These are phyloP conservation scores for Cephus rjabovi DNA, from an alignment of 2,888 invertebrate genomes.

Conservation along the genomic window DNA sequence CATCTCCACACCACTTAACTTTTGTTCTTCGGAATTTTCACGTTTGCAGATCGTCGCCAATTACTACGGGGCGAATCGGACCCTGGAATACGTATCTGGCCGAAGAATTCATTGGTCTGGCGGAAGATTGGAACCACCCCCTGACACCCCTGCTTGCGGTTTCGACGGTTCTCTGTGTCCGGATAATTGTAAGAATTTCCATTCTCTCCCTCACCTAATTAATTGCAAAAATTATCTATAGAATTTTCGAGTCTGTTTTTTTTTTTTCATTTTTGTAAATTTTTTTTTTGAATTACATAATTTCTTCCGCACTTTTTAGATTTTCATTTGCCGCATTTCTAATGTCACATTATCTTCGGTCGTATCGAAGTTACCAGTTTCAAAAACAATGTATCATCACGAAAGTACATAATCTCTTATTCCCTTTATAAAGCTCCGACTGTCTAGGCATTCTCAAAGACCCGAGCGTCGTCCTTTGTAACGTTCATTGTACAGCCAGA, in stretches of 20 bases:
- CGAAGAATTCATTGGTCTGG: conserved; percentile 91
- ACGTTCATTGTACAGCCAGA: no score
- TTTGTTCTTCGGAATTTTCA: neutral
- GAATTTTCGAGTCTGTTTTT: neutral
- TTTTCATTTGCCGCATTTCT: no score
- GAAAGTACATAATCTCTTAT: no score
- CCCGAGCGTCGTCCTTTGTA: no score
- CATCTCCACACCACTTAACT: no score
- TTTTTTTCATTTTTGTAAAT: neutral
- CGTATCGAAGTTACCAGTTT: no score
- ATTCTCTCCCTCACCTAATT: neutral
- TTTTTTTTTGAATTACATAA: no score
- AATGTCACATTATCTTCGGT: no score
- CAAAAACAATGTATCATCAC: no score
- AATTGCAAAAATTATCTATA: neutral
- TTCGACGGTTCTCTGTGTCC: conserved; percentile 92
- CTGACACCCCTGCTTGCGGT: conserved; percentile 92
- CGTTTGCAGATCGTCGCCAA: conserved; percentile 85
- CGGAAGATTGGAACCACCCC: conserved; percentile 79
- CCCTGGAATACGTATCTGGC: conserved; percentile 78
- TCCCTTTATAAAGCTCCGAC: no score
- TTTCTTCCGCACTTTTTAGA: neutral
- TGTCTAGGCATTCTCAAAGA: no score
- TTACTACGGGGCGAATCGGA: conserved; percentile 84
- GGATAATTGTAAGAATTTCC: conserved; percentile 75